A percentile compares a stretch with the other conserved stretches of the same genome.
These are phyloP conservation scores for Drosophila gaucha DNA, from an alignment of 2,888 invertebrate genomes.

Conservation along the genomic window DNA sequence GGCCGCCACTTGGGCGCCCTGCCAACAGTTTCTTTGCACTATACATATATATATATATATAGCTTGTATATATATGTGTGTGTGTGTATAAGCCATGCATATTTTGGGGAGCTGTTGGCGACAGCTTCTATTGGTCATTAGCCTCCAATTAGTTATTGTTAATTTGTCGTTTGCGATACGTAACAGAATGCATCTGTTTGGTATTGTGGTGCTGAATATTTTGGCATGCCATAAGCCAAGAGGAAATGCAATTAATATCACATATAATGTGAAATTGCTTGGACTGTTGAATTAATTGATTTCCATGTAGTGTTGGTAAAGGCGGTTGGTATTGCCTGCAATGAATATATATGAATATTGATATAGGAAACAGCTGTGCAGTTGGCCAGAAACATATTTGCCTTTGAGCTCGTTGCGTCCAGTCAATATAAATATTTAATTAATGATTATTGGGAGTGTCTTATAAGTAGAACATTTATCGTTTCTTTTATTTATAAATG, in stretches of 20 bases:
- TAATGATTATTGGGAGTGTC: no score
- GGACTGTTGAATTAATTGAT: conserved; percentile 23
- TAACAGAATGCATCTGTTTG: conserved; percentile 21
- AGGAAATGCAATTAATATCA: conserved; percentile 43
- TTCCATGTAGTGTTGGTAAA: conserved; percentile 2
- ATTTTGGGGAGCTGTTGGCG: conserved; percentile 29
- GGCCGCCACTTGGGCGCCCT: conserved; percentile 39
- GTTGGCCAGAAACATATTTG: no score
- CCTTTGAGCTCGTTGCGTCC: neutral
- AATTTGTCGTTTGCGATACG: conserved; percentile 62
- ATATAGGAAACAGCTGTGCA: neutral
- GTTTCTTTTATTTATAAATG: no score
- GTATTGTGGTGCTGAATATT: conserved; percentile 22
- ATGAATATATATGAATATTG: conserved; percentile 15
- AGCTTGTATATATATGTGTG: neutral
- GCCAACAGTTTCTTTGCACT: conserved; percentile 43
- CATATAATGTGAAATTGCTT: conserved; percentile 17
- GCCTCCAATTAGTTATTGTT: conserved; percentile 73
- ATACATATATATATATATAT: neutral
- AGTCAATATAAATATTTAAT: no score
- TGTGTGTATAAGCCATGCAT: neutral
- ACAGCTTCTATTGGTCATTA: conserved; percentile 63
- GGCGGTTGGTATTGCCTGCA: neutral
- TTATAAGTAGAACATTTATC: no score
- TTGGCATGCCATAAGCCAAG: conserved; percentile 1